Base-by-base conservation (phyloP, 1,140 invertebrate genomes). In the Stegodyphus dumicola region DNA sequence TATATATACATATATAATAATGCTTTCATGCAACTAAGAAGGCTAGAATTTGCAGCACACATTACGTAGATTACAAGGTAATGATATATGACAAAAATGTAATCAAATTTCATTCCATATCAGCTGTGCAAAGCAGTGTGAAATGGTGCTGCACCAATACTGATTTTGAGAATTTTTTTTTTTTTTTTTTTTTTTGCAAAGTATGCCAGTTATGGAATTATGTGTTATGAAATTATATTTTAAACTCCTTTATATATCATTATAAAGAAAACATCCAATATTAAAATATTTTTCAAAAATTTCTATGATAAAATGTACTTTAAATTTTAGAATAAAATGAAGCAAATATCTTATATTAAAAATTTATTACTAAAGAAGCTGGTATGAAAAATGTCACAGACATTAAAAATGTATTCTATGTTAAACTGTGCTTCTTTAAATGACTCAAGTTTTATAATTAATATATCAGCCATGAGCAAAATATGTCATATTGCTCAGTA, bases 1-100 rank as follows among this genome's bases (percentile, higher is more conserved):
- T 77, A 77, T 71, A 77, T 77, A 85, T 71, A 77, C 73, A 77
- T 77, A 85, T 77, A 77, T 70, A 70, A 77, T 77, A 53, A 60
- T 60, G 56, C 56, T 60, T 60, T 60, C 56, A 60, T 60, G 56
- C 56, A 60, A 60, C 56, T 60, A 60, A 60, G 56, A 60, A 60
- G 56, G 56, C 56, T 60, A 60, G 56, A 60, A 60, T 60, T 60
- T 60, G 56, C 56, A 60, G 56, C 56, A 60, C 56, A 60, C 56
- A 60, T 60, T 15, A 60, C 56, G 56, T 60, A 60, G 56, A 60
- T 10, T 60, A 60, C 15, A 60, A 15, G 56, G 9, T 60, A 60
- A 60, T 60, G 56, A 60, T 60, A 15, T 60, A 60, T 60, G 56
- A 60, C 15, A 60, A 60, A 60, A 10, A 15, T 15, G 9, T 60